Evolutionary conservation across 1,140 invertebrate species (phyloP).

Genomic region (Ylistrum balloti): DNA sequence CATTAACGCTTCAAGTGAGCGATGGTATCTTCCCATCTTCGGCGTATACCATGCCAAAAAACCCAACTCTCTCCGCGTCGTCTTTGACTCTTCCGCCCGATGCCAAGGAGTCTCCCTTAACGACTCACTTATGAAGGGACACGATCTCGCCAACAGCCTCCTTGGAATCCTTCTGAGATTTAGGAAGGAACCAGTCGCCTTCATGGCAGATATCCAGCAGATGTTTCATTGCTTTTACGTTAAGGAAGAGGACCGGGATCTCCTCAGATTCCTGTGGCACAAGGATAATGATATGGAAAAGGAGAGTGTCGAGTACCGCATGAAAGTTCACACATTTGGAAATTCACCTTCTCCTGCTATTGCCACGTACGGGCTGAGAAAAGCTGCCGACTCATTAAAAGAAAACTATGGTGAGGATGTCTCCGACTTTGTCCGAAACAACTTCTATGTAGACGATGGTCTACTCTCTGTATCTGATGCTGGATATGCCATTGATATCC

Average conservation of each 20-base stretch:
- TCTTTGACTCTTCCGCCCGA: slow-evolving; percentile 52
- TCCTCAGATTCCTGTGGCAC: slow-evolving; percentile 65
- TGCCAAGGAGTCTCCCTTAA: slow-evolving; percentile 67
- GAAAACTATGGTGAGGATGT: slow-evolving; percentile 44
- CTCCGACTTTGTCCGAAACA: slow-evolving; percentile 48
- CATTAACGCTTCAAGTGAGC: not conserved
- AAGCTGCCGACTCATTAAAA: slow-evolving; percentile 42
- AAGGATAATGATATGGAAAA: slow-evolving; percentile 54
- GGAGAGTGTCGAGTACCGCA: slow-evolving; percentile 58
- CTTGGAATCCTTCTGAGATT: slow-evolving; percentile 59
- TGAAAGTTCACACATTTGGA: slow-evolving; percentile 67
- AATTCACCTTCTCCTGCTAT: slow-evolving; percentile 58
- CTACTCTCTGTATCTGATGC: slow-evolving; percentile 42
- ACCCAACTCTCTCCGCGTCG: slow-evolving; percentile 24
- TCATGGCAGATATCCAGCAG: slow-evolving; percentile 22
- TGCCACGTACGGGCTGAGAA: slow-evolving; percentile 59
- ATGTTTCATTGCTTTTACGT: slow-evolving; percentile 60
- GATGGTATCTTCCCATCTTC: slow-evolving; percentile 45
- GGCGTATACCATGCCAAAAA: slow-evolving; percentile 43
- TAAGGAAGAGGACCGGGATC: slow-evolving; percentile 54
- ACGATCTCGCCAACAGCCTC: slow-evolving; percentile 76
- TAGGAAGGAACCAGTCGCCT: slow-evolving; percentile 45
- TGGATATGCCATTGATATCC: slow-evolving; percentile 45
- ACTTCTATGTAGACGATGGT: slow-evolving; percentile 66
- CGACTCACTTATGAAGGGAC: slow-evolving; percentile 62